Percentiles rank a stretch among this genome's conserved stretches.
phyloP scores from a whole-genome alignment of 2,888 invertebrate genomes.

The Archips crataeganus region DNA sequence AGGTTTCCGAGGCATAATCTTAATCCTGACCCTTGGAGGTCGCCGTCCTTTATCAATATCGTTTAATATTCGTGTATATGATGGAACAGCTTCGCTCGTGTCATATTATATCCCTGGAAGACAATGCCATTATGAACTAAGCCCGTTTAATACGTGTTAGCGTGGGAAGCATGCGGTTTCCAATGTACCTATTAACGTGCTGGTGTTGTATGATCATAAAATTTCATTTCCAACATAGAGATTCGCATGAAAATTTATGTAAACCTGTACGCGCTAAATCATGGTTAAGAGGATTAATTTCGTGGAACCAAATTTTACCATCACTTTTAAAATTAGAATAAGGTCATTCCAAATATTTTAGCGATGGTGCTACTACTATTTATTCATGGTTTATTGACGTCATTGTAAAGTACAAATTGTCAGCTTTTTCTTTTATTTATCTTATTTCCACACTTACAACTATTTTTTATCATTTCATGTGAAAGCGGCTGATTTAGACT shows the following conservation, averaged over 20 bases:
- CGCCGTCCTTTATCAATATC: slow-evolving; percentile 57
- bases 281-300: slow-evolving; percentile 7
- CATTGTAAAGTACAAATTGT: too few relatives aligned
- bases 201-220: slow-evolving; percentile 1
- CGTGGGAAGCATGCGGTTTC: neutral
- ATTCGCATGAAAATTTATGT: slow-evolving; percentile 8
- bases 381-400: neutral
- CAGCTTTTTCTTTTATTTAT: too few relatives aligned
- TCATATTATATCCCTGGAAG: slow-evolving; percentile 9
- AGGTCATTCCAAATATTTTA: too few relatives aligned
- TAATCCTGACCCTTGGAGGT: slow-evolving; percentile 60
- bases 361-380: neutral
- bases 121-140: slow-evolving; percentile 13
- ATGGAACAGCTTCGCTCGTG: slow-evolving; percentile 14
- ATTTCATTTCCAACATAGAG: neutral
- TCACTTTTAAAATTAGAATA: neutral
- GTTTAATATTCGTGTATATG: slow-evolving; percentile 39
- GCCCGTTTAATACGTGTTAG: neutral
- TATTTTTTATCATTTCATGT: neutral
- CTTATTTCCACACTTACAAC: neutral
- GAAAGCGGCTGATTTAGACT: neutral
- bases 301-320: neutral
- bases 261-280: slow-evolving; percentile 4
- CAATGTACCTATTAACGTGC: neutral
- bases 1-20: slow-evolving; percentile 65